Evolutionary conservation across 1,140 invertebrate genomes (phyloP), one percentile per base, ranked within the genome.

Genomic region (Mactra quadrangularis): DNA sequence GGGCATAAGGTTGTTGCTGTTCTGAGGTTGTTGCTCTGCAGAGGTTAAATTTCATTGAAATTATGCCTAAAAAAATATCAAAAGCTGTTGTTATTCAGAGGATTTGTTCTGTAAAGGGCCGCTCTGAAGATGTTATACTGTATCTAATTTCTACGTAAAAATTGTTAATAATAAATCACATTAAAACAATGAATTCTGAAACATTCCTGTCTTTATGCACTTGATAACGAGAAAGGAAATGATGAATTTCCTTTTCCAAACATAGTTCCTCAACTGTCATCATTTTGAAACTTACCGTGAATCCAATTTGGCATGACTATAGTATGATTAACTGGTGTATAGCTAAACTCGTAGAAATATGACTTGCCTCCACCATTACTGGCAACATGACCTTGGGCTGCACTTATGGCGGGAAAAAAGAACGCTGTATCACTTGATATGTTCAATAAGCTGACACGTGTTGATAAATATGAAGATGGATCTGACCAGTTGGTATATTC

Each of bases 401-500:
- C 25, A 4, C 25, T 25, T 1, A 57, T 27, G 0, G 72, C 72
- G 3, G 55, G 55, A 15, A n/a, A 22, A 52, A 76, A 76, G 38
- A 76, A 76, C 22, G 15, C 53, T 13, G 35, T 31, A 25, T 76
- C 72, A 45, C 29, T 45, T 19, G 35, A 27, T 35, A 76, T 25
- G 17, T 60, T 15, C 17, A 62, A 6, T 6, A n/a, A 17, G 17
- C n/a, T 35, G 13, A 11, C 33, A 13, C 72, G 13, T 25, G 33
- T 38, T 19, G 17, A 9, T 22, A 27, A 19, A 22, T 35, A 25
- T 22, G 31, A 15, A 22, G 41, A 13, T 7, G 55, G 53, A 22
- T 52, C 41, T 19, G 17, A 38, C 72, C 72, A 76, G 35, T 76
- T 31, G 1, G 72, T 76, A 38, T 76, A 76, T 17, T 22, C 31